Base-by-base conservation (phyloP, 92 coral and sea anemone genomes). In the Palythoa grandiflora region DNA sequence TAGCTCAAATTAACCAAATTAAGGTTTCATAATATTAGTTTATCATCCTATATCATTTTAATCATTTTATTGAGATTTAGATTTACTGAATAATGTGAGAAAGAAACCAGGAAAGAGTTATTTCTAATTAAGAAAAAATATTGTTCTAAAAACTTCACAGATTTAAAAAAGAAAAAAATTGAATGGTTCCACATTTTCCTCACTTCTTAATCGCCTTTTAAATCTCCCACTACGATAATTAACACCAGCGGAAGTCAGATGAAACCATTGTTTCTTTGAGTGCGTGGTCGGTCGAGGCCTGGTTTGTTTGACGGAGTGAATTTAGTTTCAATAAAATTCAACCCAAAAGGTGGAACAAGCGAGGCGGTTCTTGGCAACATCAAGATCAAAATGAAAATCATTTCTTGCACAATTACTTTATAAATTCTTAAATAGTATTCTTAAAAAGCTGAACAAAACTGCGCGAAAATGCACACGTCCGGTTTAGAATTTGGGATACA, bases 161-260 rank as follows among this genome's bases (percentile, higher is more conserved):
- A 13, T 59, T n/a, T 59, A 59, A 3, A 44, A 44, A 44, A 44
- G 14, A 7, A 7, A n/a, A 59, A 13, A 3, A 19, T 20, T 19
- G 20, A 68, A 3, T 8, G 20, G n/a, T 68, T 20, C n/a, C 73
- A 68, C 37, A 14, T 68, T 68, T 28, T 20, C 37, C 39, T 2
- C 15, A 8, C 2, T 1, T 81, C 15, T 44, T 10, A 66, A 84
- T 63, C 61, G 57, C 65, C 37, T 71, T 60, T 78, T 79, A 40
- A 85, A 85, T 71, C 75, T 85, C 77, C 88, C 92, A 68, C 89
- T 38, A 79, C 61, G 70, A 75, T n/a, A 71, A 89, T 38, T 72
- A 37, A 36, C 8, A 15, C 9, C 51, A 75, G 73, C 80, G 66
- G 79, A 59, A 73, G 80, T 48, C 38, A 83, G 21, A 60, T 52